Base-by-base conservation (phyloP, 2,888 invertebrate genomes). In the Drosophila heteroneura region DNA sequence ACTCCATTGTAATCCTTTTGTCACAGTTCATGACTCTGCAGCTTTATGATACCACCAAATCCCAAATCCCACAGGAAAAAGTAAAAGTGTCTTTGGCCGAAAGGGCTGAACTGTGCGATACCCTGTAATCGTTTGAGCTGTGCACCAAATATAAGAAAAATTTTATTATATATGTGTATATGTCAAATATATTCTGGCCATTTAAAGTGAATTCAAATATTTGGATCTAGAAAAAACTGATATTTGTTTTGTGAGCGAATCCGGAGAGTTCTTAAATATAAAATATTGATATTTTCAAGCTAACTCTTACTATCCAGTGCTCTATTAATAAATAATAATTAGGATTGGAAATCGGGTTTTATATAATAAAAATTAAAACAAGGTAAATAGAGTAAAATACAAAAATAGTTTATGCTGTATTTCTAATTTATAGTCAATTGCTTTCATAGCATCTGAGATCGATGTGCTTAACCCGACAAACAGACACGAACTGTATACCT, bases 1-100 rank as follows among this genome's bases (percentile, higher is more conserved):
- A 86, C 89, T 84, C 79, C 67, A 65, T 64, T 74, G 91, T 90
- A 87, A 87, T 89, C 87, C 87, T 78, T 89, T 87, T 90, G 87
- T 82, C 91, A 91, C 91, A 84, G 79, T 70, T 78, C 85, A 80
- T 84, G 91, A 90, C 89, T 90, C 69, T 74, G 64, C 87, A 79
- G 77, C 75, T 82, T 89, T 77, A 16, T 37, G 41, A 33, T 54
- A 22, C 47, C 30, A 53, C 47, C 32, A 41, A 71, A 53, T 35
- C 60, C 60, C 9, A 44, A 71, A 53, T 35, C 57, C 60, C 9
- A 44, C 12, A 32, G 22, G 5, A 3, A 28, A 64, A 9, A 58
- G 16, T 58, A 30, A 30, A 39, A 57, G 39, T 57, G 26, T 14
- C 14, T 9, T n/a, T 14, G n/a, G 0, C 5, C n/a, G 10, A 39